Conservation (phyloP, 2,888 invertebrate species). For the Tridacna crocea region DNA sequence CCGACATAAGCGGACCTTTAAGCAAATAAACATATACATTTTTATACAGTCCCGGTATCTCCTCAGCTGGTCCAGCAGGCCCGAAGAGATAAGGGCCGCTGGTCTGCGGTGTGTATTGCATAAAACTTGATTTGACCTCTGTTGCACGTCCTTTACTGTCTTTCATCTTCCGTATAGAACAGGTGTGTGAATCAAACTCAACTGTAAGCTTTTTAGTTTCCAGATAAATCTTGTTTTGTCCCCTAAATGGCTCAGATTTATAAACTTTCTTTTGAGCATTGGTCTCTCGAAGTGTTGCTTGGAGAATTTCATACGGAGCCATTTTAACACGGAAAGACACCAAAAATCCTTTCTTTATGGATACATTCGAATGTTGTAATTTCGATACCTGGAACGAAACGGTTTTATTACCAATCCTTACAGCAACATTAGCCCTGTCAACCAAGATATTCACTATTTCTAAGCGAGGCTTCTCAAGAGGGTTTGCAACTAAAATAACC, state of each 20-base stretch:
- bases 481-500: constrained; percentile 90
- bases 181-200: constrained; percentile 67
- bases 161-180: constrained; percentile 89
- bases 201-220: constrained; percentile 70
- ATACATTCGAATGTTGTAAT: background rate
- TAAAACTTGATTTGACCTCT: constrained; percentile 20
- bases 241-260: background rate
- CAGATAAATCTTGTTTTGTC: background rate
- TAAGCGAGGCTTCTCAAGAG: constrained; percentile 90
- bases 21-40: constrained; percentile 90
- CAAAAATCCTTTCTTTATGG: constrained; percentile 83
- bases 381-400: constrained; percentile 10
- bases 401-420: constrained; percentile 82
- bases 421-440: constrained; percentile 89
- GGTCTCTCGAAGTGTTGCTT: background rate
- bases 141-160: constrained; percentile 86
- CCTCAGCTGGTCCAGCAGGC: constrained; percentile 75
- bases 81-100: constrained; percentile 83
- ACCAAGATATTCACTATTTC: constrained; percentile 91
- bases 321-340: constrained; percentile 91
- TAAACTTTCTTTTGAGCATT: background rate
- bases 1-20: constrained; percentile 93
- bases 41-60: constrained; percentile 41
- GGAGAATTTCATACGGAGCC: constrained; percentile 89
- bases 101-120: constrained; percentile 89